Percentiles rank a stretch among this genome's conserved stretches.
phyloP scores from a whole-genome alignment of 1,140 invertebrate species.

The Campoletis sonorensis region DNA sequence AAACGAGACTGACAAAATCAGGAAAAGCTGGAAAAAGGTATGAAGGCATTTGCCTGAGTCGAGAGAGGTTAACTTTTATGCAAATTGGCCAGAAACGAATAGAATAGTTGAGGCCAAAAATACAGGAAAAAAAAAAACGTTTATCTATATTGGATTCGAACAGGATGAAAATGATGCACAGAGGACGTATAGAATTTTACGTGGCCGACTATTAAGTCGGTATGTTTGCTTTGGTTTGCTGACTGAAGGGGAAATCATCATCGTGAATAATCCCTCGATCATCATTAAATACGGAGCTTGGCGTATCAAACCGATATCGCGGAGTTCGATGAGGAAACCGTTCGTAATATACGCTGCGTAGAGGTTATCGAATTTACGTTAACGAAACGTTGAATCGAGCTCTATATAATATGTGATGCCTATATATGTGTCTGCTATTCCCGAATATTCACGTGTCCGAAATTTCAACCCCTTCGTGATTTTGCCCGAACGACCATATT shows the following conservation, averaged over 20 bases:
- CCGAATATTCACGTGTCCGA: not conserved
- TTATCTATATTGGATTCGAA: not conserved
- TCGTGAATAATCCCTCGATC: conserved; percentile 29
- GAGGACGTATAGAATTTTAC: not conserved
- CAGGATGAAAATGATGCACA: not conserved
- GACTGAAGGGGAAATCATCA: conserved; percentile 7
- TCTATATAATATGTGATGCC: not conserved
- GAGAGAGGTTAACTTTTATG: not conserved
- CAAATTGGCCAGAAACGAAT: not conserved
- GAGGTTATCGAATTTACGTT: conserved; percentile 28
- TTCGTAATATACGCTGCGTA: not conserved
- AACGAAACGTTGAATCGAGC: not conserved
- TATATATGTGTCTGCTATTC: not conserved
- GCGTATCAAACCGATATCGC: not conserved
- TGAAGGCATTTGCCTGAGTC: not conserved
- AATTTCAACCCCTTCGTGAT: not conserved
- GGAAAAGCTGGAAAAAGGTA: conserved; percentile 4
- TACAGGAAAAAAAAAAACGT: not conserved
- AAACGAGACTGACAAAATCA: conserved; percentile 25
- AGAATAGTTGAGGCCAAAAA: not conserved
- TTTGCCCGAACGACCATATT: not conserved
- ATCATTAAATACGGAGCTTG: conserved; percentile 20
- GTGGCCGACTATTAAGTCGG: not conserved
- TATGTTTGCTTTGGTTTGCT: not conserved
- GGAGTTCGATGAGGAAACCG: conserved; percentile 1